Evolutionary conservation across 2,888 invertebrate species (phyloP).

Genomic region (Leptinotarsa peninsularis): DNA sequence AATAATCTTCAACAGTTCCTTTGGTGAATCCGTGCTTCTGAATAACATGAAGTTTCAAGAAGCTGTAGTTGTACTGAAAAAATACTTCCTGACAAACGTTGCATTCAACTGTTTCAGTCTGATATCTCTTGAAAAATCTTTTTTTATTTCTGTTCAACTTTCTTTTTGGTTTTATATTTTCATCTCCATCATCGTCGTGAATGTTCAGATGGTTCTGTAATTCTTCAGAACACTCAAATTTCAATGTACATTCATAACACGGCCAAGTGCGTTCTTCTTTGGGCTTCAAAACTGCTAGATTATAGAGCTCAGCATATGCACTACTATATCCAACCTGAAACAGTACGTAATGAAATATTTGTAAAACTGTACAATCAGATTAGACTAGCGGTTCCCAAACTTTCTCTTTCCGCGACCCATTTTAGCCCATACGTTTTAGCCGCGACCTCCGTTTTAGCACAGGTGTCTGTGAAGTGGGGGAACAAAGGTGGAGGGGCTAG

Average conservation of each 20-base stretch:
- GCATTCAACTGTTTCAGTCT: conserved; percentile 57
- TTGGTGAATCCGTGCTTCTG: conserved; percentile 54
- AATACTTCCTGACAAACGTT: conserved; percentile 58
- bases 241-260: conserved; percentile 74
- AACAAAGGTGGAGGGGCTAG: too few species aligned
- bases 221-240: conserved; percentile 70
- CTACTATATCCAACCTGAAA: conserved; percentile 73
- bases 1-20: conserved; percentile 55
- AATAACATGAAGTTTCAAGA: conserved; percentile 56
- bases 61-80: conserved; percentile 53
- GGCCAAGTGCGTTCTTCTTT: conserved; percentile 68
- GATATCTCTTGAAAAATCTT: conserved; percentile 47
- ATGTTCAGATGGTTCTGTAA: conserved; percentile 72
- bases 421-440: too few species aligned
- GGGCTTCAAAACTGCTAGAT: conserved; percentile 68
- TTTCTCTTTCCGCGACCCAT: too few species aligned
- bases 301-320: conserved; percentile 74
- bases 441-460: too few species aligned
- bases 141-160: conserved; percentile 55
- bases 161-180: conserved; percentile 55
- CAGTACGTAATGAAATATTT: neutral
- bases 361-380: too few species aligned
- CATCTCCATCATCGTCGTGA: conserved; percentile 64
- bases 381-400: too few species aligned
- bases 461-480: too few species aligned